Evolutionary conservation across 2,888 invertebrate species (phyloP), one percentile per base, ranked within the genome.

Genomic region (Caradrina clavipalpis): DNA sequence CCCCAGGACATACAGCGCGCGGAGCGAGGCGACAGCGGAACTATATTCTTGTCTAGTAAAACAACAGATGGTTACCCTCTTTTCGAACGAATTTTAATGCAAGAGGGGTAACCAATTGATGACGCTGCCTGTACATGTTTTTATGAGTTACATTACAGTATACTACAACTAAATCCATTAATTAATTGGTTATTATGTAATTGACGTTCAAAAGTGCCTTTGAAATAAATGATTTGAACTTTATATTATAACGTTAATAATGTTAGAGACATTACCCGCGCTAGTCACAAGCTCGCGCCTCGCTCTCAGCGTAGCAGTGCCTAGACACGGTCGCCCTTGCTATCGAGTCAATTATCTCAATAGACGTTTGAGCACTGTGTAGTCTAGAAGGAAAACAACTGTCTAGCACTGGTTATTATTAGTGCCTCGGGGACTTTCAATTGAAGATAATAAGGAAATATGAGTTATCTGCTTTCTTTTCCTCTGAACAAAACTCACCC

Each of bases 311-410:
- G 13, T 19, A 57, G 42, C 60, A 2, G 1, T 42, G 49, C 49
- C n/a, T 26, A 19, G 26, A 22, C 5, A 59, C 39, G 19, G 57
- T 21, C 17, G 21, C 50, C 51, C 22, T 26, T 21, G 50, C 65
- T 70, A 61, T 75, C 65, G 53, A 11, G 10, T 10, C 60, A 61
- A 76, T 75, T 76, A 75, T 76, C 77, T 75, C 22, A 21, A 75
- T 70, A 53, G 57, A 70, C 56, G 17, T 50, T 64, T 76, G 50
- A 57, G 26, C 31, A 6, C 39, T 35, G 13, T 35, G 13, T 71
- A 60, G 47, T 69, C 60, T 69, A 19, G 21, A 42, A 51, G 45
- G 47, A 55, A 63, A 60, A 63, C 63, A 60, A 63, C 26, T 10
- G 51, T 69, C 51, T 61, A 45, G 22, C 26, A 47, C 31, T 55